phyloP scores from a whole-genome alignment of 2,888 invertebrate species.

The Dolichopus griseipennis region DNA sequence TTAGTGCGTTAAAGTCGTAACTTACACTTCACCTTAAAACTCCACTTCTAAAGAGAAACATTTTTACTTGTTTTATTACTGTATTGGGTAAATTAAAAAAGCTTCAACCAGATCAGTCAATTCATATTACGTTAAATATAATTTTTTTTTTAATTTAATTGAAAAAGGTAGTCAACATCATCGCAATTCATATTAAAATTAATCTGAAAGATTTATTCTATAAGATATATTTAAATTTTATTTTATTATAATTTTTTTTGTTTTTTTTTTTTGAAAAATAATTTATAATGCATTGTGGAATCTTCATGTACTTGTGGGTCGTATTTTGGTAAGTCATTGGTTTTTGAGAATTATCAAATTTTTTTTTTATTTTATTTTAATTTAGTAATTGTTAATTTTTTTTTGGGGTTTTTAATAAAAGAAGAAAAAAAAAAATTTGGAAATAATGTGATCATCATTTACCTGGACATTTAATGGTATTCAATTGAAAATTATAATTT shows the following conservation, averaged over 20 bases:
- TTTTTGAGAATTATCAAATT: neutral
- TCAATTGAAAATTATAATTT: neutral
- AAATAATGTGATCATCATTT: neutral
- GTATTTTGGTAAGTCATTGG: neutral
- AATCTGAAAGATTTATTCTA: conserved; percentile 1
- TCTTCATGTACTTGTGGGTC: neutral
- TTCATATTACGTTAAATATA: neutral
- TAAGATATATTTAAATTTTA: no score
- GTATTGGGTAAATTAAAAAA: no score
- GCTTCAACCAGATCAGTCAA: no score
- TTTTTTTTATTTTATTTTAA: no score
- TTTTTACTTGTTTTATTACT: no score
- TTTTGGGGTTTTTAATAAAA: neutral
- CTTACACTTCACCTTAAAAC: no score
- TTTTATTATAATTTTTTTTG: neutral
- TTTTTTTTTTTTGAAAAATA: neutral
- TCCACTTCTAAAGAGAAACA: no score
- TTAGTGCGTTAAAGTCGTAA: no score
- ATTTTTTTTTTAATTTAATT: neutral
- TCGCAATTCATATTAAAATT: neutral
- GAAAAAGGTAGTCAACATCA: conserved; percentile 3
- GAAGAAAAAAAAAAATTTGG: neutral
- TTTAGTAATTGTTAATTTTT: neutral
- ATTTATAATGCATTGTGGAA: neutral
- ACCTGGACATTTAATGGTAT: neutral